Percentiles rank a stretch among this genome's conserved stretches.
Conservation (phyloP, 2,797 vertebrate species). For the Heterohyrax brucei region DNA sequence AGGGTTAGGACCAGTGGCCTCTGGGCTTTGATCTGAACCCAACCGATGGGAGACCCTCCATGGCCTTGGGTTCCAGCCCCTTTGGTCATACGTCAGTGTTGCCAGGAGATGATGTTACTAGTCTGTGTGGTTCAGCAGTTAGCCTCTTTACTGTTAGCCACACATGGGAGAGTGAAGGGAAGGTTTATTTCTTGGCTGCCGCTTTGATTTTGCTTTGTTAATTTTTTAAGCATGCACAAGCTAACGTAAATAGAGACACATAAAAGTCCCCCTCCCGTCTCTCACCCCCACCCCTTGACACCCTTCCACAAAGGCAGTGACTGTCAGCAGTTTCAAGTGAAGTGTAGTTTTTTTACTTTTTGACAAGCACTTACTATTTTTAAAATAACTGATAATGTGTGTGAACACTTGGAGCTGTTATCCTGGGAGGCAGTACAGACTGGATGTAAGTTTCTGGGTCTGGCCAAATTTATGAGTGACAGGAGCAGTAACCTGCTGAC, state of each 20-base stretch:
- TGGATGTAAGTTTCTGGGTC: not conserved
- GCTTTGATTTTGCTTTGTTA: conserved; percentile 34
- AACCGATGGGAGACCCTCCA: too few relatives aligned
- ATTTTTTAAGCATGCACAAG: not conserved
- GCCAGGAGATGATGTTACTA: not conserved
- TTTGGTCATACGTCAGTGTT: not conserved
- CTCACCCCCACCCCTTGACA: not conserved
- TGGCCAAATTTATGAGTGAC: not conserved
- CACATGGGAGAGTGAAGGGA: too few relatives aligned
- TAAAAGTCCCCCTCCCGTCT: not conserved
- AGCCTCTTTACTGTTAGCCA: too few relatives aligned
- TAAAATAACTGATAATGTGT: not conserved
- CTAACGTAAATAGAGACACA: not conserved
- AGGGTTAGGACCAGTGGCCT: not conserved
- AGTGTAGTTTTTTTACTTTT: not conserved
- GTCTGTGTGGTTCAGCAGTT: not conserved
- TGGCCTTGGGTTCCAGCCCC: not conserved
- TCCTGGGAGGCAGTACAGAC: not conserved
- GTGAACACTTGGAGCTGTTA: not conserved
- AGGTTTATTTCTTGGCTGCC: not conserved
- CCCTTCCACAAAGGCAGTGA: not conserved
- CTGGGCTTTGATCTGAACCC: not conserved
- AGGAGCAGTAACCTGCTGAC: not conserved
- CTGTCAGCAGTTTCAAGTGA: not conserved
- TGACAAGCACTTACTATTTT: not conserved